phyloP scores from a whole-genome alignment of 2,888 invertebrate genomes.

The Molorchus minor region DNA sequence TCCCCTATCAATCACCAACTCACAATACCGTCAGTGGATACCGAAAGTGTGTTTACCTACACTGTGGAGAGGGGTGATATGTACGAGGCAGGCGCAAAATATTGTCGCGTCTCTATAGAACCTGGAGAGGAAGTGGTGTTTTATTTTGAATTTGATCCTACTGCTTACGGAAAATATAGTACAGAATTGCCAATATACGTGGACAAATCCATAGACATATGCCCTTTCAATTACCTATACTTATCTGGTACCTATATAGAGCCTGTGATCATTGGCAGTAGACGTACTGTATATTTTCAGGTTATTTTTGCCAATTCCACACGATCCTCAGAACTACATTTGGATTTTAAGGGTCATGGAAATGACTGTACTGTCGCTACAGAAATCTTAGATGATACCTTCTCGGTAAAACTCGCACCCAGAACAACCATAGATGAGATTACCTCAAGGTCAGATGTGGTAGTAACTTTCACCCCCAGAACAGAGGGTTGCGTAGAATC shows the following conservation, averaged over 20 bases:
- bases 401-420: slow-evolving; percentile 4
- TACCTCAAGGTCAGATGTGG: neutral
- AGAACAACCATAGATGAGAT: neutral
- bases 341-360: slow-evolving; percentile 31
- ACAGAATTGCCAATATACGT: slow-evolving; percentile 57
- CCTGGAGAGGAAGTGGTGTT: slow-evolving; percentile 48
- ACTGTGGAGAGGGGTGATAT: neutral
- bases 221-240: slow-evolving; percentile 56
- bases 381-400: slow-evolving; percentile 8
- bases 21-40: neutral
- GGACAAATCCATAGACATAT: slow-evolving; percentile 47
- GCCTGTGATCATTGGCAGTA: slow-evolving; percentile 50
- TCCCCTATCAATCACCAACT: slow-evolving; percentile 13
- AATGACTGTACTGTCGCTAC: slow-evolving; percentile 37
- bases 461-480: slow-evolving; percentile 25
- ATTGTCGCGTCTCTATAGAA: slow-evolving; percentile 28
- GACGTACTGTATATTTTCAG: slow-evolving; percentile 52
- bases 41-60: slow-evolving; percentile 11
- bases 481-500: slow-evolving; percentile 34
- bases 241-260: slow-evolving; percentile 50
- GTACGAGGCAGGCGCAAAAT: neutral
- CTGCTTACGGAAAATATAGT: slow-evolving; percentile 43
- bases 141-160: slow-evolving; percentile 49
- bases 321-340: neutral
- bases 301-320: slow-evolving; percentile 49